Base-by-base conservation (phyloP, 2,797 vertebrate species). In the Tokudaia muenninki region DNA sequence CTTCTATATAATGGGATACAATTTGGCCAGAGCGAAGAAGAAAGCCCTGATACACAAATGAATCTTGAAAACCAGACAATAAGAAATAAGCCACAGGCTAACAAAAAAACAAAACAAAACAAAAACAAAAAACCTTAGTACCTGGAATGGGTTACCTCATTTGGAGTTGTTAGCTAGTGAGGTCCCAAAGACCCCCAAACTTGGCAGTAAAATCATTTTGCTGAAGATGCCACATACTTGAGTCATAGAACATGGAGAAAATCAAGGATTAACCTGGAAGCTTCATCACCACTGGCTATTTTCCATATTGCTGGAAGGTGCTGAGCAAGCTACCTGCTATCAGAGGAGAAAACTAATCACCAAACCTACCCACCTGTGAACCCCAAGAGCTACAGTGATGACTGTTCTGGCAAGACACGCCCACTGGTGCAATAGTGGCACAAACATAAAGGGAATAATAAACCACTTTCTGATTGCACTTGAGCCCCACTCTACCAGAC, bases 41-140 rank as follows among this genome's bases (percentile, higher is more conserved):
- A 24, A 65, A 91, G 41, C 37, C 77, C 26, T 92, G 10, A 83
- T 83, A 87, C 17, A 70, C 52, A 61, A 74, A 82, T 86, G 37
- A 81, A 95, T n/a, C 47, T 63, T 91, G 55, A 93, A 89, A 91
- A 87, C 5, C 57, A 52, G 31, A 87, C 24, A 14, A 44, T 61
- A 88, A 82, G 50, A 94, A 96, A 84, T 47, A 92, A 82, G 78
- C 47, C 31, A 67, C 31, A 65, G 63, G 19, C 17, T 67, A 86
- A 86, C 44, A 50, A 84, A 67, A 22, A 41, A 41, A 41, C 2
- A 41, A 41, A 41, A 41, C 41, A 2, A 41, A 41, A 41, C 41
- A 41, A 41, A 41, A 41, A 41, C 41, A 41, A 61, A 47, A 47
- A 86, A 8, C 8, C 16, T 47, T 26, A 86, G n/a, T 50, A 19